These are phyloP conservation scores for Ariopsis seemanni DNA, from an alignment of 2,113 vertebrate species.

Conservation along the genomic window DNA sequence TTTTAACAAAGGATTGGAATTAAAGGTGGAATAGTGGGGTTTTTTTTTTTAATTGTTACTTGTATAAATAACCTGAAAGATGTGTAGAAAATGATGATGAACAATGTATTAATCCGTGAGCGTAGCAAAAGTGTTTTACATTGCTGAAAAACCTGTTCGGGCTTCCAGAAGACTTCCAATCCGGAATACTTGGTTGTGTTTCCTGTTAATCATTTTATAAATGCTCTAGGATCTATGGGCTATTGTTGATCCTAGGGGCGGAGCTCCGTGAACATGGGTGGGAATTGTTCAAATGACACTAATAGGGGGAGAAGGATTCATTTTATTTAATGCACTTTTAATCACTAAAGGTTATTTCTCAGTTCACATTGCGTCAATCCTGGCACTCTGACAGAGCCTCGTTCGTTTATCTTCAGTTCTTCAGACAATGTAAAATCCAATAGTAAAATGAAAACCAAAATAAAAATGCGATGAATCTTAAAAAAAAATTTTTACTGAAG, in stretches of 20 bases:
- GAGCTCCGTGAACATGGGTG: neutral
- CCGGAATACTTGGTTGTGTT: neutral
- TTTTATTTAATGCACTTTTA: neutral
- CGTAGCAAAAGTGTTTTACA: neutral
- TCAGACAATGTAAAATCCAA: too few species aligned
- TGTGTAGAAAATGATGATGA: neutral
- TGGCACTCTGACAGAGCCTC: too few species aligned
- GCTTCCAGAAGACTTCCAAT: neutral
- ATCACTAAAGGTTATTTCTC: neutral
- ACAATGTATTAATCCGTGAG: neutral
- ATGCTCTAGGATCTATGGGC: neutral
- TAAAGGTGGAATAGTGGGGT: neutral
- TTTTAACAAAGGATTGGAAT: neutral
- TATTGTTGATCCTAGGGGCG: neutral
- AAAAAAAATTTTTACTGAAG: too few species aligned
- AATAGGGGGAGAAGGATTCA: neutral
- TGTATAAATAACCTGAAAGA: neutral
- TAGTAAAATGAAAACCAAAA: too few species aligned
- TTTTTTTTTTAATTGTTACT: neutral
- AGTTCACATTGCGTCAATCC: too few species aligned
- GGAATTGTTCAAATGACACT: neutral
- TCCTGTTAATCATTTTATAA: too few species aligned
- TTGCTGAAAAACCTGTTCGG: too few species aligned
- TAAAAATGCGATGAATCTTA: too few species aligned
- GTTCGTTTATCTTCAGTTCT: too few species aligned